Evolutionary conservation across 2,888 invertebrate genomes (phyloP).

Genomic region (Chymomyza amoena): DNA sequence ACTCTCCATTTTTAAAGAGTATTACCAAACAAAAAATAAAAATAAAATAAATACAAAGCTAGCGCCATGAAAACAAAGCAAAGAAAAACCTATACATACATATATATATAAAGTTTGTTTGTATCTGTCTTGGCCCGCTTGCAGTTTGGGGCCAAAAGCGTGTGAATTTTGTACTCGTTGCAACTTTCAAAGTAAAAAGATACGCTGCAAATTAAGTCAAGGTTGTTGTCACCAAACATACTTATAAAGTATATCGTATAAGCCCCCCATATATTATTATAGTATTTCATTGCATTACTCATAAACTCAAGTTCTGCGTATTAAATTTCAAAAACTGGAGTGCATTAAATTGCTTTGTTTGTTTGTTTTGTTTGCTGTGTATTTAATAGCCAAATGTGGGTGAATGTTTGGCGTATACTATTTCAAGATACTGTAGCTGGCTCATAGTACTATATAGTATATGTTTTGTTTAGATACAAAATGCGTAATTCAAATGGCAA

Average conservation of each 20-base stretch:
- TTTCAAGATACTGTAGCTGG: conserved; percentile 21
- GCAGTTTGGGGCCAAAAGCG: conserved; percentile 36
- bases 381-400: conserved; percentile 43
- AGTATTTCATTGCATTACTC: conserved; percentile 3
- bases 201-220: conserved; percentile 66
- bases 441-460: no score
- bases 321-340: conserved; percentile 44
- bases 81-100: conserved; percentile 22
- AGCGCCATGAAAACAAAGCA: conserved; percentile 35
- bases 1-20: no score
- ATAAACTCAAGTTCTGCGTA: conserved; percentile 26
- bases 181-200: conserved; percentile 70
- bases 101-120: conserved; percentile 38
- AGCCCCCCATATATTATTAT: background rate
- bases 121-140: background rate
- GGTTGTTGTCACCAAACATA: conserved; percentile 32
- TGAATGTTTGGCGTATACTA: conserved; percentile 36
- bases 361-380: conserved; percentile 44
- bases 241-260: background rate
- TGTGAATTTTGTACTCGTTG: conserved; percentile 68
- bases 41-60: conserved; percentile 1
- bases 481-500: background rate
- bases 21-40: no score
- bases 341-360: conserved; percentile 45
- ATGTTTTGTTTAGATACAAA: background rate